Percentiles rank a stretch among this genome's conserved stretches.
These are phyloP conservation scores for Palythoa heliodiscus DNA, from an alignment of 92 coral and sea anemone genomes.

Conservation along the genomic window DNA sequence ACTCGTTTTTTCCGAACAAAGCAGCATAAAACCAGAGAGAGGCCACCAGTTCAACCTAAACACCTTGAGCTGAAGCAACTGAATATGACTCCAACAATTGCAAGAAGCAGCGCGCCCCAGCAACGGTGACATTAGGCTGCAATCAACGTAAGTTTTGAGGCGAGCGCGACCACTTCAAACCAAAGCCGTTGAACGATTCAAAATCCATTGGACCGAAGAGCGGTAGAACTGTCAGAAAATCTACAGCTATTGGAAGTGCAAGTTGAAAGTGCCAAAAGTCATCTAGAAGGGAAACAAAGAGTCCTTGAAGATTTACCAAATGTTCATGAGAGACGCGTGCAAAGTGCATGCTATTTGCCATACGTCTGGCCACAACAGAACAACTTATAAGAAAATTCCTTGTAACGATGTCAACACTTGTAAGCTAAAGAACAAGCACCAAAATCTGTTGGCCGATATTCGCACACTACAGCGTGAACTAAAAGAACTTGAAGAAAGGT, in stretches of 20 bases:
- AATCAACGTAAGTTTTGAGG: background rate
- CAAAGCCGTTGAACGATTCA: constrained; percentile 19
- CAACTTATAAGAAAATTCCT: constrained; percentile 34
- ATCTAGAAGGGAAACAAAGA: constrained; percentile 35
- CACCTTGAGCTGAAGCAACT: background rate
- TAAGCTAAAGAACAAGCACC: constrained; percentile 50
- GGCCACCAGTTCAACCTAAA: constrained; percentile 16
- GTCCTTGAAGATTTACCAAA: constrained; percentile 27
- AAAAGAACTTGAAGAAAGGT: constrained; percentile 48
- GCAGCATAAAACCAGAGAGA: constrained; percentile 44
- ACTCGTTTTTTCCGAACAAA: constrained; percentile 53
- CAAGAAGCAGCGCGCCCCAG: background rate
- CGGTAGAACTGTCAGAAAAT: constrained; percentile 36
- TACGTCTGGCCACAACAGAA: constrained; percentile 54
- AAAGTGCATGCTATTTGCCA: constrained; percentile 49
- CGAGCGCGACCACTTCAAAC: background rate
- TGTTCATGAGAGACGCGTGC: background rate
- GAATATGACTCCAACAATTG: background rate
- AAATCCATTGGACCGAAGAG: constrained; percentile 55
- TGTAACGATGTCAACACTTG: constrained; percentile 44
- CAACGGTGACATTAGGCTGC: background rate
- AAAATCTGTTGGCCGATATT: constrained; percentile 32
- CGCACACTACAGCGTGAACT: constrained; percentile 34
- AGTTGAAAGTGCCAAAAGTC: constrained; percentile 47
- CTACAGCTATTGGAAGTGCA: constrained; percentile 15